phyloP scores from a whole-genome alignment of 2,888 invertebrate genomes.

The Cataglyphis cursor region DNA sequence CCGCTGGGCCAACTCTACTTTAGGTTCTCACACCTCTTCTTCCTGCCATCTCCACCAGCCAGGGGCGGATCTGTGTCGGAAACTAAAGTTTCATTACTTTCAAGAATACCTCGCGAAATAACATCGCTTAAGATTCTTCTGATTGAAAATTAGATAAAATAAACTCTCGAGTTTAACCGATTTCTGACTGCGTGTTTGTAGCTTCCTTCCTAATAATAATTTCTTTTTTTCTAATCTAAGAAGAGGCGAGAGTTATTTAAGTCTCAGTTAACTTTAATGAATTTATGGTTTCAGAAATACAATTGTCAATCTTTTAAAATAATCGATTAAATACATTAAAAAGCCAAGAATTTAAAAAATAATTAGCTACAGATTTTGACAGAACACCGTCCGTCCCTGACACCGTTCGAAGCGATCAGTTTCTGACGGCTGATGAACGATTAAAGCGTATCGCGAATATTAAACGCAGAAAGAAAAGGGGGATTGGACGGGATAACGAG shows the following conservation, averaged over 20 bases:
- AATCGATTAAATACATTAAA: background rate
- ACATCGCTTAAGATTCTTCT: background rate
- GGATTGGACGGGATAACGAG: conserved; percentile 44
- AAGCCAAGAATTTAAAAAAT: background rate
- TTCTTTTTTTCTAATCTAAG: background rate
- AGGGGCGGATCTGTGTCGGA: conserved; percentile 28
- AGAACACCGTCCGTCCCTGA: conserved; percentile 25
- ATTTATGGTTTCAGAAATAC: background rate
- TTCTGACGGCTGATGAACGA: conserved; percentile 46
- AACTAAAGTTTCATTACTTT: background rate
- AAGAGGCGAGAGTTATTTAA: background rate
- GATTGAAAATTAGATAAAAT: background rate
- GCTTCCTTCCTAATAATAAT: background rate
- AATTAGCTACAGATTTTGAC: background rate
- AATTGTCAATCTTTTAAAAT: background rate
- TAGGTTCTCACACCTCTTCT: conserved; percentile 57
- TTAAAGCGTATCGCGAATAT: conserved; percentile 58
- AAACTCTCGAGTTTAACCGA: background rate
- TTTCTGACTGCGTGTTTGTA: background rate
- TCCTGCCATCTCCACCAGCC: conserved; percentile 20
- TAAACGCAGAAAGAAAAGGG: conserved; percentile 40
- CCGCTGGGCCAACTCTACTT: conserved; percentile 17
- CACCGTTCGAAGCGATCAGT: conserved; percentile 13
- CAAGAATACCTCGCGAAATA: background rate
- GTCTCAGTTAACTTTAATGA: background rate